Base-by-base conservation (phyloP, 2,888 invertebrate genomes). In the Pristionchus entomophagus region DNA sequence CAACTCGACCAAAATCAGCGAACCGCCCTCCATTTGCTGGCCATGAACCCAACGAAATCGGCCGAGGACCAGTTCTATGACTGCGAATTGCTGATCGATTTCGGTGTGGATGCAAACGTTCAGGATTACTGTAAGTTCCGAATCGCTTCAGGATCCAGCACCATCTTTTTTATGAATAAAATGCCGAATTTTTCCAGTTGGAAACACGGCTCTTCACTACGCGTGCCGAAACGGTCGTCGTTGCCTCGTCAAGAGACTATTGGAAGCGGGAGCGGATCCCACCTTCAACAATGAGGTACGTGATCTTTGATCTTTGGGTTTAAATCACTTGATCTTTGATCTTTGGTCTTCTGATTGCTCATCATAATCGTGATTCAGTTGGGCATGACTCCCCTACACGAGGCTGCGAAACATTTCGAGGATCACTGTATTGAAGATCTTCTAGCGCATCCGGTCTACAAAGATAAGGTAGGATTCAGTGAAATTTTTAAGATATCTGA, bases 321-420 rank as follows among this genome's bases (percentile, higher is more conserved):
- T n/a, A n/a, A n/a, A n/a, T n/a, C n/a, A n/a, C 22, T 26, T 35
- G 32, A 59, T 59, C 6, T 53, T 38, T 62, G 83, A 12, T 32
- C 12, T 12, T 32, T 14, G n/a, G 19, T 45, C 22, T 51, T 1
- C n/a, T 19, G n/a, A 22, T 35, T 5, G 5, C 26, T 35, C 1
- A 38, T 5, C 22, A 19, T 51, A 2, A 29, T n/a, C 19, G 3
- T 17, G 3, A n/a, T 38, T 38, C 62, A 83, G 82, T 3, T n/a
- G 19, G 94, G 94, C 78, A 97, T 97, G 94, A 98, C 98, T 0
- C 97, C 98, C 0, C 95, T 99, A 19, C 99, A 99, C 94, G 99
- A 98, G 98, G 98, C 98, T 0, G 97, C 98, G 0, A 97, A 97
- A 1, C 98, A 98, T 8, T 97, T 98, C 93, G 98, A 98, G 92